phyloP scores from a whole-genome alignment of 2,113 vertebrate genomes.

The Uria lomvia region DNA sequence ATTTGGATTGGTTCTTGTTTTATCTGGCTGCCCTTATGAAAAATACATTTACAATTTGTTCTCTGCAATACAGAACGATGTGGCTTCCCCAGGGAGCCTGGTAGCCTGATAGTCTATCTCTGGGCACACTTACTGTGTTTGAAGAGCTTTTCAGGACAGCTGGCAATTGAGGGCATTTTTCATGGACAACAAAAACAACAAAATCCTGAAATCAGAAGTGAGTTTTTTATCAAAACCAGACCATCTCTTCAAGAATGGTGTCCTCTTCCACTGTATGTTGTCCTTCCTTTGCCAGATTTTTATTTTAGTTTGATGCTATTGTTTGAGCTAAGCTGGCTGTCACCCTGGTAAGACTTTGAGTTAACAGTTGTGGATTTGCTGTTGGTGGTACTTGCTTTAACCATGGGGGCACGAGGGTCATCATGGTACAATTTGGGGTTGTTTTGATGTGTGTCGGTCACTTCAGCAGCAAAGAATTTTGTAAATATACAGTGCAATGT shows the following conservation, averaged over 20 bases:
- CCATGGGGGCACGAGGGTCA: neutral
- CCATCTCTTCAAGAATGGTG: neutral
- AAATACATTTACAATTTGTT: neutral
- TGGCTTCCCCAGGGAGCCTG: neutral
- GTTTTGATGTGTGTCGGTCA: neutral
- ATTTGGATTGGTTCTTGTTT: constrained; percentile 27
- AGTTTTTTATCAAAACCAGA: neutral
- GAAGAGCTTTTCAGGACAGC: neutral
- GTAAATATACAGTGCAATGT: neutral
- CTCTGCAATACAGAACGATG: neutral
- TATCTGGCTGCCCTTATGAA: constrained; percentile 2
- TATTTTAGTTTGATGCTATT: neutral
- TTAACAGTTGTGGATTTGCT: neutral
- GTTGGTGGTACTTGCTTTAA: neutral
- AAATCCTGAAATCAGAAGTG: neutral
- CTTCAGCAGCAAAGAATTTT: neutral
- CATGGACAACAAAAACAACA: neutral
- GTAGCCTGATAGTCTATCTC: neutral
- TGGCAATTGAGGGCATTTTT: neutral
- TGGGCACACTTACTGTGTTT: neutral
- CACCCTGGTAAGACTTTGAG: neutral
- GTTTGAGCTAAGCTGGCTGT: neutral
- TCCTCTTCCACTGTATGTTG: neutral
- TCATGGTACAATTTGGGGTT: neutral
- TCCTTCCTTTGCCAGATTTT: neutral